Evolutionary conservation across 1,140 invertebrate species (phyloP), one percentile per base, ranked within the genome.

Genomic region (Bombus pyrosoma): DNA sequence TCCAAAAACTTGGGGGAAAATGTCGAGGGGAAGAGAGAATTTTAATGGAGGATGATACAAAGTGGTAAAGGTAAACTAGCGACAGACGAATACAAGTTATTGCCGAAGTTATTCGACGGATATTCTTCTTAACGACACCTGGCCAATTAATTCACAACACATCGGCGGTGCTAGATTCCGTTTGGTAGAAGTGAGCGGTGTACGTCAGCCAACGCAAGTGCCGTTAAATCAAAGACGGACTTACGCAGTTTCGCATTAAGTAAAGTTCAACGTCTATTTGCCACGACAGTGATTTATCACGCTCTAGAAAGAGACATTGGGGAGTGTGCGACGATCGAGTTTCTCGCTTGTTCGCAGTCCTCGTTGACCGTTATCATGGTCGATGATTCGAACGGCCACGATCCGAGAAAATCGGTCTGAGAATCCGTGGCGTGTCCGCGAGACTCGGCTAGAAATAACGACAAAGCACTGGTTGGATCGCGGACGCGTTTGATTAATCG

Each of bases 91-190:
- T 66, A 39, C 84, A 77, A 80, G 66, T n/a, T n/a, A 37, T 79
- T 5, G 39, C 18, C 37, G 12, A n/a, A 47, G n/a, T 37, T 87
- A 59, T 83, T 77, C 81, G 68, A 81, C 77, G 47, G 47, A 53
- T 53, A 85, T 47, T 89, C 68, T 78, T 57, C 80, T 89, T 87
- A 87, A 87, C 87, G 80, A 84, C 39, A 53, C 39, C 78, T 68
- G 53, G 59, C 39, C 32, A 39, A 75, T 85, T 72, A 76, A 41
- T 85, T 80, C 77, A 39, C 69, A 25, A 22, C 86, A 59, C 69
- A 39, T 37, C 25, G 68, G 9, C 34, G 32, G 64, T n/a, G 4
- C 22, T 87, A 79, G n/a, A 62, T 34, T 37, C 18, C 53, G 66
- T 37, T 84, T 62, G 41, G 66, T 85, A 53, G 53, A 39, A 66